A percentile compares a stretch with the other conserved stretches of the same genome.
phyloP scores from a whole-genome alignment of 2,113 vertebrate species.

The Progne subis region DNA sequence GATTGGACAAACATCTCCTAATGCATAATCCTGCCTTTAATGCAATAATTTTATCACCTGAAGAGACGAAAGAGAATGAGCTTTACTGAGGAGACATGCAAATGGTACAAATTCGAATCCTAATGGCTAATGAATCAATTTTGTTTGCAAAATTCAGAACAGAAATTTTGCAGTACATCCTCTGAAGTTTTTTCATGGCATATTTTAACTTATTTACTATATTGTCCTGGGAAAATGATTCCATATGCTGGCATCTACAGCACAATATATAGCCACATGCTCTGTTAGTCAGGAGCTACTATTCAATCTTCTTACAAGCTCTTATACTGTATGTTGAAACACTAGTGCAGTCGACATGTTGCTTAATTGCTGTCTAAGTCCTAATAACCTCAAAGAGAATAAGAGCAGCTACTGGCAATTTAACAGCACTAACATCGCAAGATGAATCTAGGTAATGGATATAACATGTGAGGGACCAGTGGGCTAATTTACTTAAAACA shows the following conservation, averaged over 20 bases:
- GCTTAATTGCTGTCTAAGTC: slow-evolving; percentile 67
- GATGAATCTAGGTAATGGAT: slow-evolving; percentile 65
- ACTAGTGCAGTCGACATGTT: slow-evolving; percentile 22
- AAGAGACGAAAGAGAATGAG: background rate
- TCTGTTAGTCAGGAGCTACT: background rate
- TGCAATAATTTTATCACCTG: background rate
- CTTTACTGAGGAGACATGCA: background rate
- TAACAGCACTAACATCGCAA: slow-evolving; percentile 54
- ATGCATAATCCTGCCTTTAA: background rate
- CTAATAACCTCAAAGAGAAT: slow-evolving; percentile 68
- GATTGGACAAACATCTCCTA: background rate
- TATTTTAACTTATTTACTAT: background rate
- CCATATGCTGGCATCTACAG: background rate
- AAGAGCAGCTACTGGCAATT: slow-evolving; percentile 67
- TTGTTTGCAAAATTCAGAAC: background rate
- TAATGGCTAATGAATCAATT: background rate
- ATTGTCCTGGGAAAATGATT: background rate
- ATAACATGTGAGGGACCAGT: slow-evolving; percentile 58
- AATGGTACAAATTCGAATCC: background rate
- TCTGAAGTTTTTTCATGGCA: background rate
- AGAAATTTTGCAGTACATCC: background rate
- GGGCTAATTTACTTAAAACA: slow-evolving; percentile 62
- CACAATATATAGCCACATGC: background rate
- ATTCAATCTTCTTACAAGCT: slow-evolving; percentile 16
- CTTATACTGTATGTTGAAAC: background rate